These are phyloP conservation scores for Oreotragus oreotragus DNA, from an alignment of 2,113 vertebrate species.

Conservation along the genomic window DNA sequence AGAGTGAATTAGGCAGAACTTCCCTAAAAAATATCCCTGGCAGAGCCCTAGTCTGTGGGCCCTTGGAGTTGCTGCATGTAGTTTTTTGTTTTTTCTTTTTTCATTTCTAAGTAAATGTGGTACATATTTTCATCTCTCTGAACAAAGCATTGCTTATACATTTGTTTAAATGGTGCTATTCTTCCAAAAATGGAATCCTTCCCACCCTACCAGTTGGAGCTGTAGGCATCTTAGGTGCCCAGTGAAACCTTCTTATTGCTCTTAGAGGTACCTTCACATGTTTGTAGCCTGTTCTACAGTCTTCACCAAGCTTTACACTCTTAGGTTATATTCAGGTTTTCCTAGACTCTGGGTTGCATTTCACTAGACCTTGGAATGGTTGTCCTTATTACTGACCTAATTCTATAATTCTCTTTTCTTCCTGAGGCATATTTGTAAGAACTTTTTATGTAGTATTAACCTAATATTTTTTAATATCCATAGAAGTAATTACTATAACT, in stretches of 20 bases:
- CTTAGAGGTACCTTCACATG: accelerated
- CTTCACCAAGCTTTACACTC: neutral
- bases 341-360: neutral
- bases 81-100: neutral
- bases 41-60: neutral
- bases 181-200: neutral
- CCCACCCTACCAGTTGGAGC: neutral
- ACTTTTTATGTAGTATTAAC: neutral
- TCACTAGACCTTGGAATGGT: neutral
- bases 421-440: neutral
- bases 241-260: neutral
- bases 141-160: neutral
- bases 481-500: neutral
- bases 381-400: neutral
- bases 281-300: neutral
- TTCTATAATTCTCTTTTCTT: neutral
- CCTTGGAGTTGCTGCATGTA: neutral
- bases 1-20: too few relatives aligned
- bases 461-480: neutral
- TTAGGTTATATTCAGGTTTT: neutral
- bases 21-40: neutral
- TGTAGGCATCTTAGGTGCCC: neutral
- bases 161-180: neutral
- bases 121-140: neutral
- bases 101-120: neutral